Evolutionary conservation across 2,797 vertebrate species (phyloP).

Genomic region (Crypturellus tataupa): DNA sequence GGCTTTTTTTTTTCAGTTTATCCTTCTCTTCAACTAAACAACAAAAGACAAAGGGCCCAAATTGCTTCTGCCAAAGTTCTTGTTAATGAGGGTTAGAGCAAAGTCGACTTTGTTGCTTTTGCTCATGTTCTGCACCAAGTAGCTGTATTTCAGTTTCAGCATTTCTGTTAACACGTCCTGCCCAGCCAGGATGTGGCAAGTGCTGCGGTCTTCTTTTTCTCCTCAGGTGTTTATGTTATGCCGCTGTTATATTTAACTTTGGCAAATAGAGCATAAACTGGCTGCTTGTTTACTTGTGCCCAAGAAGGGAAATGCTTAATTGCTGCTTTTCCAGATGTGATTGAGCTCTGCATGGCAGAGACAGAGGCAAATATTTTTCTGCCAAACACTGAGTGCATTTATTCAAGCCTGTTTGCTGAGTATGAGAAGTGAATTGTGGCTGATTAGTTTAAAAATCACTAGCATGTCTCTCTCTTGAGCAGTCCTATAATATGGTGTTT

Average conservation of each 20-base stretch:
- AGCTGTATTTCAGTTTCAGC: background rate
- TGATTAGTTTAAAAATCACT: background rate
- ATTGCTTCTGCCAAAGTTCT: background rate
- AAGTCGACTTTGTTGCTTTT: background rate
- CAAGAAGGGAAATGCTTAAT: fast-evolving
- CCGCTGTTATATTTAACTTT: background rate
- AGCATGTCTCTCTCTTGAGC: background rate
- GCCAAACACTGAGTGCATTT: background rate
- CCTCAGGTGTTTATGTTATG: background rate
- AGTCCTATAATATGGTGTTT: background rate
- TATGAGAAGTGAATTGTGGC: background rate
- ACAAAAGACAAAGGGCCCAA: background rate
- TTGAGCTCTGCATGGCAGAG: background rate
- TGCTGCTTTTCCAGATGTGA: background rate
- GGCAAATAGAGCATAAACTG: background rate
- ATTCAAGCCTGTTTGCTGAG: background rate
- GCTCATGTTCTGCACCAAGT: background rate
- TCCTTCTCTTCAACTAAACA: background rate
- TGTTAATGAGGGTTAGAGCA: fast-evolving
- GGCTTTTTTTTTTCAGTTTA: background rate
- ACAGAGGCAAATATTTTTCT: background rate
- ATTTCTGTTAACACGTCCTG: background rate
- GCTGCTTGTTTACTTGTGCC: background rate
- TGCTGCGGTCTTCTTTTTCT: background rate
- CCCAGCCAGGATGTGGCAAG: background rate